Percentiles rank a stretch among this genome's conserved stretches.
These are phyloP conservation scores for Seriola rivoliana DNA, from an alignment of 2,113 vertebrate genomes.

Conservation along the genomic window DNA sequence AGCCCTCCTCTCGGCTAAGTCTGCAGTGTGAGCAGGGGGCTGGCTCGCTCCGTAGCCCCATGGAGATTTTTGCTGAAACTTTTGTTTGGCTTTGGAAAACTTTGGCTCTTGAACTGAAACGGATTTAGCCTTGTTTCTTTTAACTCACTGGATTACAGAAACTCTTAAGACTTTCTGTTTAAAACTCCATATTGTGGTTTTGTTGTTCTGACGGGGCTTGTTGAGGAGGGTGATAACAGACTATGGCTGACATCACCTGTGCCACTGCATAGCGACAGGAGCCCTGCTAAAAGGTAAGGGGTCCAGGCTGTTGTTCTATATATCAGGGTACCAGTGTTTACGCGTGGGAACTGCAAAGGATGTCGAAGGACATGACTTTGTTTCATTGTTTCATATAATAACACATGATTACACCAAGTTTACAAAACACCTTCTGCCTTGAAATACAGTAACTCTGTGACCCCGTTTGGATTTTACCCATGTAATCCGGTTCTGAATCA, in stretches of 20 bases:
- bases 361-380: background rate
- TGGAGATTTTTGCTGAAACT: conserved; percentile 24
- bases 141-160: background rate
- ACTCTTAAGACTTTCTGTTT: background rate
- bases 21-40: conserved; percentile 21
- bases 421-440: conserved; percentile 27
- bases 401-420: conserved; percentile 5
- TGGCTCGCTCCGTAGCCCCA: conserved; percentile 15
- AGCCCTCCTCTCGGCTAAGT: conserved; percentile 18
- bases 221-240: conserved; percentile 11
- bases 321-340: background rate
- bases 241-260: conserved; percentile 42
- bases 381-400: conserved; percentile 23
- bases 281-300: conserved; percentile 55
- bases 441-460: background rate
- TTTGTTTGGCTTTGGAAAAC: conserved; percentile 5
- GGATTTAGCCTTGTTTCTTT: background rate
- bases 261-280: conserved; percentile 36
- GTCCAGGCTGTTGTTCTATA: background rate
- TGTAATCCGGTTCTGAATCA: background rate
- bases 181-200: background rate
- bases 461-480: background rate
- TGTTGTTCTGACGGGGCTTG: conserved; percentile 2
- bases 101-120: background rate
- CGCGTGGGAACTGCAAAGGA: background rate